A percentile compares a stretch with the other conserved stretches of the same genome.
These are phyloP conservation scores for Dicrostonyx torquatus DNA, from an alignment of 2,797 vertebrate species.

Conservation along the genomic window DNA sequence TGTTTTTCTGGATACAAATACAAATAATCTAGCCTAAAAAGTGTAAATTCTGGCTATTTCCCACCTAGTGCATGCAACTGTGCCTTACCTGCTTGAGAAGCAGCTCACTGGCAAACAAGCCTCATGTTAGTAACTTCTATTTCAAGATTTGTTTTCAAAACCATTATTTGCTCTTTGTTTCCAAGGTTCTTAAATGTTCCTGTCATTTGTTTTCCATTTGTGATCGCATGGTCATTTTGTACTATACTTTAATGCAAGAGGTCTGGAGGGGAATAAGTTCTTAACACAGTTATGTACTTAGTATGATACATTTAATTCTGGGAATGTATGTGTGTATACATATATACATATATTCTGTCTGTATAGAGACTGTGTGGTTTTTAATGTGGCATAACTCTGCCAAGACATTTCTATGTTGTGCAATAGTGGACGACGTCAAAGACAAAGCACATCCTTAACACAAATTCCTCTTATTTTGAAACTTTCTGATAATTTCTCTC, in stretches of 20 bases:
- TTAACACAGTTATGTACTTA: not conserved
- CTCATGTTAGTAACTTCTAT: not conserved
- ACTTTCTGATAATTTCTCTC: not conserved
- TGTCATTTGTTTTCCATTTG: not conserved
- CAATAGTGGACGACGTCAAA: not conserved
- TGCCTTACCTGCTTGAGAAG: not conserved
- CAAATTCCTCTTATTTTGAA: not conserved
- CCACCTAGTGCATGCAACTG: not conserved
- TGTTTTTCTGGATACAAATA: not conserved
- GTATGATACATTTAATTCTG: not conserved
- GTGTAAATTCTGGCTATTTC: not conserved
- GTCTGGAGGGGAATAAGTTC: not conserved
- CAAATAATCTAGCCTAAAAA: not conserved
- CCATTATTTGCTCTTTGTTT: not conserved
- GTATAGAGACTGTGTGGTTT: not conserved
- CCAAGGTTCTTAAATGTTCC: not conserved
- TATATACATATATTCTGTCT: not conserved
- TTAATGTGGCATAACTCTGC: not conserved
- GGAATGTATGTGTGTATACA: not conserved
- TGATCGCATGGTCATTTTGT: not conserved
- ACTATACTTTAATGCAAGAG: not conserved
- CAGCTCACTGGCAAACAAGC: not conserved
- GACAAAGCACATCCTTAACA: not conserved
- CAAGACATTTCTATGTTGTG: not conserved
- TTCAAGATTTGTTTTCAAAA: not conserved